These are phyloP conservation scores for Notothenia coriiceps DNA, from an alignment of 2,113 vertebrate species.

Conservation along the genomic window DNA sequence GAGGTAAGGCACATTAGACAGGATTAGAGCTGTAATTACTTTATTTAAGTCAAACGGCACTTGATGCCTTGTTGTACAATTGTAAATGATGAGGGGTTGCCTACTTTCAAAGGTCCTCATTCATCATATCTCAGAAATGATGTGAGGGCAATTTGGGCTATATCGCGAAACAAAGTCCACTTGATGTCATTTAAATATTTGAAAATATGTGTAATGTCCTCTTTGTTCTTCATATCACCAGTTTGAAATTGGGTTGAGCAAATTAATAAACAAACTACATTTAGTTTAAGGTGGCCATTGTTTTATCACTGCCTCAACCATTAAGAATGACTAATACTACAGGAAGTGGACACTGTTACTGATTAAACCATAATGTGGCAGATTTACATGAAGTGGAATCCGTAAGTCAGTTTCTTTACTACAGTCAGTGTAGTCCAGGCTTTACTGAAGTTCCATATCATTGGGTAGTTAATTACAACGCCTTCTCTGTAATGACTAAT, in stretches of 20 bases:
- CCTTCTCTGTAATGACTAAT: conserved; percentile 27
- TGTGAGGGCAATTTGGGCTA: background rate
- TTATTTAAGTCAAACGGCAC: conserved; percentile 40
- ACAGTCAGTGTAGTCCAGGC: background rate
- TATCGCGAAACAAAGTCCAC: conserved; percentile 15
- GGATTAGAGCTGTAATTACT: conserved; percentile 4
- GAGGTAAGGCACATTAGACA: conserved; percentile 62
- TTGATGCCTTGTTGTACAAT: conserved; percentile 11
- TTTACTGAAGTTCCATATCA: conserved; percentile 20
- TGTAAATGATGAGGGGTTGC: background rate
- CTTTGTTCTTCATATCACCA: background rate
- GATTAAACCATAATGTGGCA: background rate
- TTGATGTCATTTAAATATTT: background rate
- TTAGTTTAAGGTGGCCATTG: background rate
- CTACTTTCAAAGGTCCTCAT: background rate
- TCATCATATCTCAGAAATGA: background rate
- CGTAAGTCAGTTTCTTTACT: background rate
- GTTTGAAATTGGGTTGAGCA: background rate
- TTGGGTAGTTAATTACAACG: conserved; percentile 23
- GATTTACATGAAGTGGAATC: background rate
- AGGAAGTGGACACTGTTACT: conserved; percentile 26
- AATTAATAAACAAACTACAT: background rate
- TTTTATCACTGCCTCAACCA: conserved; percentile 9
- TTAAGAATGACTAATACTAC: conserved; percentile 26
- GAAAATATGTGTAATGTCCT: background rate